Percentiles rank a stretch among this genome's conserved stretches.
Evolutionary conservation across 1,140 invertebrate genomes (phyloP).

Genomic region (Amphibalanus amphitrite): DNA sequence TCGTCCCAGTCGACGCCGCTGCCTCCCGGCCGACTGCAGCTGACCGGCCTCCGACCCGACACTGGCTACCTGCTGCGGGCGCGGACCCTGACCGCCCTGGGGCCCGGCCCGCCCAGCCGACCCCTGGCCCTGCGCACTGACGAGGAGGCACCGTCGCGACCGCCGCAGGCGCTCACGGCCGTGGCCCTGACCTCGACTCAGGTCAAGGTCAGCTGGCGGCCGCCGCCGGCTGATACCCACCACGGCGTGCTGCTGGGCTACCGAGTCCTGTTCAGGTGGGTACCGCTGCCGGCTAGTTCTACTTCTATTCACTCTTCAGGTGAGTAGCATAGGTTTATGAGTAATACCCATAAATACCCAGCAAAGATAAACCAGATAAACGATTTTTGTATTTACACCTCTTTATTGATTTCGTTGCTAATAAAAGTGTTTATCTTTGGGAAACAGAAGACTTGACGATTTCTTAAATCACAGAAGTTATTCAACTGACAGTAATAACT

Average conservation of each 20-base stretch:
- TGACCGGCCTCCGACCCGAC: neutral
- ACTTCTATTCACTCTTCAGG: no score
- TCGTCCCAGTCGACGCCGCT: neutral
- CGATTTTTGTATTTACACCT: no score
- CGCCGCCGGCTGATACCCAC: constrained; percentile 43
- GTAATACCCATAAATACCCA: no score
- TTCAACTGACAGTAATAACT: no score
- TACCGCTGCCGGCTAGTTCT: no score
- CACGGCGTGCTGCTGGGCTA: constrained; percentile 57
- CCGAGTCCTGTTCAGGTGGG: constrained; percentile 34
- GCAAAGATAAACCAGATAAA: no score
- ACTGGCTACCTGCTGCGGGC: neutral
- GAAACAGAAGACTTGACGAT: no score
- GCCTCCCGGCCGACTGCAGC: neutral
- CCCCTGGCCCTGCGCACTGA: constrained; percentile 15
- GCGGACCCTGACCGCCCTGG: constrained; percentile 18
- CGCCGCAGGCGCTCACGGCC: constrained; percentile 48
- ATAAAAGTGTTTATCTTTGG: no score
- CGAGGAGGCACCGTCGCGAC: constrained; percentile 39
- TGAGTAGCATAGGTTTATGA: no score
- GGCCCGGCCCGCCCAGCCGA: constrained; percentile 23
- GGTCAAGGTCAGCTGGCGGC: constrained; percentile 55
- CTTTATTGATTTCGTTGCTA: no score
- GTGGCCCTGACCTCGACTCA: constrained; percentile 54
- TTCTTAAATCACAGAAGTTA: no score